Conservation (phyloP, 2,797 vertebrate species). For the Heterohyrax brucei region DNA sequence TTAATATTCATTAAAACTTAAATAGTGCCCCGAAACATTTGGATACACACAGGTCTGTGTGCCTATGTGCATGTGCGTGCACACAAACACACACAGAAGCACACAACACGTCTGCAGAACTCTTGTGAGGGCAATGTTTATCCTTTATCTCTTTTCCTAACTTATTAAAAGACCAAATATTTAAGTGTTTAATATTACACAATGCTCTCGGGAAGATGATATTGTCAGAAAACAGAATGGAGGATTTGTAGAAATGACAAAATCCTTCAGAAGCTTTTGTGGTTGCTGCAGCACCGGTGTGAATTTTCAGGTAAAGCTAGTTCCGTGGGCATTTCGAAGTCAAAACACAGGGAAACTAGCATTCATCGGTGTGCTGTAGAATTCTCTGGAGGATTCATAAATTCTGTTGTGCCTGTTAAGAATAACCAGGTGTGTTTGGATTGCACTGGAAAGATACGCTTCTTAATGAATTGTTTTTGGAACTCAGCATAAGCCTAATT, state of each 20-base stretch:
- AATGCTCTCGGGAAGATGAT: background rate
- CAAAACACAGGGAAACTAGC: background rate
- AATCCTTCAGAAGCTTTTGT: background rate
- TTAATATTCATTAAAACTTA: conserved; percentile 22
- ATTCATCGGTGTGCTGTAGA: background rate
- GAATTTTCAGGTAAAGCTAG: background rate
- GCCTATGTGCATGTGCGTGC: background rate
- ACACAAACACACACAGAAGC: too few relatives aligned
- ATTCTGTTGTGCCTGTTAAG: background rate
- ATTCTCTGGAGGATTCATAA: background rate
- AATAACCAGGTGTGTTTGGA: background rate
- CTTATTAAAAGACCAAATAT: background rate
- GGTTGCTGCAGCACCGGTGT: background rate
- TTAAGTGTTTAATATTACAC: conserved; percentile 6
- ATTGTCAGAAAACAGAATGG: background rate
- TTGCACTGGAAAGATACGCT: background rate
- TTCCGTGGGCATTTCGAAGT: background rate
- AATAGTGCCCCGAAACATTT: background rate
- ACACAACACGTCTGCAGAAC: background rate
- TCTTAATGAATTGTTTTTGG: background rate
- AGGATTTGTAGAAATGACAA: background rate
- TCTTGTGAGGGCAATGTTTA: background rate
- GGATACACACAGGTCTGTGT: background rate
- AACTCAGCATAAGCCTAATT: background rate
- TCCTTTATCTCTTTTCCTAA: background rate